Evolutionary conservation across 2,797 vertebrate genomes (phyloP).

Genomic region (Salarias fasciatus): DNA sequence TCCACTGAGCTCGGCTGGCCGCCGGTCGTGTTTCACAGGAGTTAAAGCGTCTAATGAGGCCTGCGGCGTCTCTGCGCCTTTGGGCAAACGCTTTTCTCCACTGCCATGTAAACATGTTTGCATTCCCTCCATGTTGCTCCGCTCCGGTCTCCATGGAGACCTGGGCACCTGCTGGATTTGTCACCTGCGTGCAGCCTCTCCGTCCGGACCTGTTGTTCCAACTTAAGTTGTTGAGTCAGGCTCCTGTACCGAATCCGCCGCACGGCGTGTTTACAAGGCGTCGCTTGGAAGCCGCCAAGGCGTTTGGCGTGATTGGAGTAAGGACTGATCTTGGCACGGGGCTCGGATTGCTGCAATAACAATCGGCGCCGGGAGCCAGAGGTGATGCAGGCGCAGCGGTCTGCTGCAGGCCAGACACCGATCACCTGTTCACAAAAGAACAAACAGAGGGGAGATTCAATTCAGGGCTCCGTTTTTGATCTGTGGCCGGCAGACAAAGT

Average conservation of each 20-base stretch:
- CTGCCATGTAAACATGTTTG: slow-evolving; percentile 77
- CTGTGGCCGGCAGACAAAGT: slow-evolving; percentile 15
- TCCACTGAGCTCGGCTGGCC: background rate
- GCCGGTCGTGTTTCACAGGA: slow-evolving; percentile 26
- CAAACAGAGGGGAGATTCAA: slow-evolving; percentile 54
- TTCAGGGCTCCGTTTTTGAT: slow-evolving; percentile 51
- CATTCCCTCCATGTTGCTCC: slow-evolving; percentile 59
- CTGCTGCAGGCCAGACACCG: slow-evolving; percentile 64
- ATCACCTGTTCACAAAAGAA: slow-evolving; percentile 70
- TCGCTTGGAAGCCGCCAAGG: slow-evolving; percentile 7
- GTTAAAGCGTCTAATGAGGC: slow-evolving; percentile 56
- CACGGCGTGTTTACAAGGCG: background rate
- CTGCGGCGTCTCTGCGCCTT: slow-evolving; percentile 43
- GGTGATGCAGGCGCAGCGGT: slow-evolving; percentile 33
- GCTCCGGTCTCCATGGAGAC: slow-evolving; percentile 68
- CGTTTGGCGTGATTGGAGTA: slow-evolving; percentile 38
- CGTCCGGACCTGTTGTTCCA: slow-evolving; percentile 20
- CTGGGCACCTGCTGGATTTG: slow-evolving; percentile 50
- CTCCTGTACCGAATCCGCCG: slow-evolving; percentile 12
- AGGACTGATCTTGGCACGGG: slow-evolving; percentile 47
- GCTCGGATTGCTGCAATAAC: slow-evolving; percentile 66
- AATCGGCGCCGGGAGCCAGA: slow-evolving; percentile 47
- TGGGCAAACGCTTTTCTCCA: slow-evolving; percentile 59
- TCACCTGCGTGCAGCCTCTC: slow-evolving; percentile 26
- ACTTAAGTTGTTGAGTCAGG: background rate